A percentile compares a stretch with the other conserved stretches of the same genome.
phyloP scores from a whole-genome alignment of 2,113 vertebrate species.

The Bos javanicus region DNA sequence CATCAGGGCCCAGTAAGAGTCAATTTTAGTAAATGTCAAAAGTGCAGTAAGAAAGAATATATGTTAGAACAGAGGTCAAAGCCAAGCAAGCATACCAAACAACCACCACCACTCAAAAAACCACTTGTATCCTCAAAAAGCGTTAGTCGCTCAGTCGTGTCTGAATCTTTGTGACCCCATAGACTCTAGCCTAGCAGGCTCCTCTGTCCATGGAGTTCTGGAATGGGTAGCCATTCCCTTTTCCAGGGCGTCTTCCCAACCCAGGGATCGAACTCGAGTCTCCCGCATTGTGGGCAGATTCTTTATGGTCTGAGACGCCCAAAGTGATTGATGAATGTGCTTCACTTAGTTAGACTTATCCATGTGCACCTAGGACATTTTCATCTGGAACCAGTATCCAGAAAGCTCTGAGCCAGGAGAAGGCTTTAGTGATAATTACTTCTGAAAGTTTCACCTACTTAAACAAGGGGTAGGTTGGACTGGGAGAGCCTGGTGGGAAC shows the following conservation, averaged over 20 bases:
- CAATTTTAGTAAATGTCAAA: background rate
- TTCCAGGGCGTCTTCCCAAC: background rate
- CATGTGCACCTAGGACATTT: background rate
- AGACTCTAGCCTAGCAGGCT: background rate
- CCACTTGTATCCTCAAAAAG: background rate
- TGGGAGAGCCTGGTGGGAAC: background rate
- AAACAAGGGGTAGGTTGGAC: background rate
- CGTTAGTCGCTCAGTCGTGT: accelerated
- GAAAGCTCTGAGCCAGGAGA: background rate
- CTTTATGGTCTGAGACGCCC: background rate
- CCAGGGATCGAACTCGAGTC: background rate
- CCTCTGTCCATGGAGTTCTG: background rate
- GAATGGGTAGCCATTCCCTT: background rate
- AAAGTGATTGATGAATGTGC: background rate
- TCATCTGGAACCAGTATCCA: background rate
- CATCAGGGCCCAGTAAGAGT: background rate
- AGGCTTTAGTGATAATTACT: background rate
- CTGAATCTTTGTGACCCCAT: background rate
- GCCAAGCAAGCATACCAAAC: background rate
- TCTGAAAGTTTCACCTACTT: background rate
- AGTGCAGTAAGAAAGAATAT: background rate
- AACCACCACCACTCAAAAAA: background rate
- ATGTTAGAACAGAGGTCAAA: background rate
- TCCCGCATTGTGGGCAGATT: background rate
- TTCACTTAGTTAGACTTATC: background rate